Base-by-base conservation (phyloP, 2,888 invertebrate species). In the Drosophila flavopinicola region DNA sequence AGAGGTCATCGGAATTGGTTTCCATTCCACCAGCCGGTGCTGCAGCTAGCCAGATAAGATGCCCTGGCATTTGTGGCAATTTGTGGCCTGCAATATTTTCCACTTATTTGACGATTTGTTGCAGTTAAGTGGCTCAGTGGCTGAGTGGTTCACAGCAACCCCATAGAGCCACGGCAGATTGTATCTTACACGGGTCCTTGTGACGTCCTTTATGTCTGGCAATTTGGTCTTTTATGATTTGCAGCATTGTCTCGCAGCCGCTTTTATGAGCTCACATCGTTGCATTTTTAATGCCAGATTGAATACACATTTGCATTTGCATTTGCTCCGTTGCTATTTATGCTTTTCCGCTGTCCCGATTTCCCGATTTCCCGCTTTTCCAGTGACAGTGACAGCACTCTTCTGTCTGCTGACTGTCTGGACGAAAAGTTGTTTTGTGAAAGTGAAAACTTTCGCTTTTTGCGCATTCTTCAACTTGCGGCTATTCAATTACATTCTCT, bases 1-100 rank as follows among this genome's bases (percentile, higher is more conserved):
- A 85, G 78, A 89, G 89, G 88, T 85, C 89, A 88, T 88, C 80
- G 85, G 80, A 88, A 84, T 86, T 87, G 79, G 69, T 74, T 82
- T 65, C 65, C 7, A 15, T n/a, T 38, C 44, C 48, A 32, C 49
- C 56, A n/a, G 25, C 27, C 24, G 20, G 35, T 60, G 57, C 66
- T 78, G 68, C 59, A 63, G 39, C 47, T 24, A 13, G 49, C 25
- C 44, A 77, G 79, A 83, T 80, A 80, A 83, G 75, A 77, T 39
- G 45, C 53, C 29, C 39, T 25, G 44, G 32, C 52, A 42, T 20
- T 37, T 60, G 67, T 63, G 39, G 78, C 79, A 75, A 77, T 80
- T 84, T 80, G 80, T 80, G 80, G 80, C 80, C 84, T 75, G 80
- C 80, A 84, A 80, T 80, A 80, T 80, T 80, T 80, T 80, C 80